These are phyloP conservation scores for Intellagama lesueurii DNA, from an alignment of 2,797 vertebrate genomes.

Conservation along the genomic window DNA sequence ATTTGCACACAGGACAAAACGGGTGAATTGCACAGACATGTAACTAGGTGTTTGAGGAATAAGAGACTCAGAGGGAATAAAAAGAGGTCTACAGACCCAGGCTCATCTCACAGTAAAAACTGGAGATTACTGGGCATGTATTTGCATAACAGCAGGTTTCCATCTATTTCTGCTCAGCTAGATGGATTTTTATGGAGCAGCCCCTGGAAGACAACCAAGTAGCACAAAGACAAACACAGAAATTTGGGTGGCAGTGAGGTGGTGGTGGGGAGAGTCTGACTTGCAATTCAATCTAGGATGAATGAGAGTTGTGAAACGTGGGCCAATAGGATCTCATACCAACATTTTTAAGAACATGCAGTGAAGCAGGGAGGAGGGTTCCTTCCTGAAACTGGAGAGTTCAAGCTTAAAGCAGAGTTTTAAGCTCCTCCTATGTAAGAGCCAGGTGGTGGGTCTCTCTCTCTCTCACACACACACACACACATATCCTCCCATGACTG, in stretches of 20 bases:
- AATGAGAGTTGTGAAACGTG: neutral
- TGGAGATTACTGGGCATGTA: neutral
- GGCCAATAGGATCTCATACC: neutral
- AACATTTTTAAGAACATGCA: neutral
- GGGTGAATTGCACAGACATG: neutral
- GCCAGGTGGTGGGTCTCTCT: accelerated
- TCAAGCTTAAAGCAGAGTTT: accelerated
- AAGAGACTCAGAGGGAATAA: neutral
- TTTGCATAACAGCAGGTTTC: neutral
- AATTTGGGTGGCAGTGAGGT: neutral
- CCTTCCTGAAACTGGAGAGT: neutral
- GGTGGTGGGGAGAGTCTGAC: too few relatives aligned
- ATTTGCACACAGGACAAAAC: neutral
- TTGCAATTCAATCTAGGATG: neutral
- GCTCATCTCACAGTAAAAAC: neutral
- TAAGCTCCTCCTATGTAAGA: neutral
- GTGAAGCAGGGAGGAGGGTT: neutral
- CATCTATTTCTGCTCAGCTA: constrained; percentile 29
- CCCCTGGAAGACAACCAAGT: neutral
- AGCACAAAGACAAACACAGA: neutral
- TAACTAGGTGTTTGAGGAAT: neutral
- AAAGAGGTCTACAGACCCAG: neutral
- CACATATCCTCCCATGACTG: neutral
- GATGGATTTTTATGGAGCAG: neutral
- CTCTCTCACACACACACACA: neutral